Evolutionary conservation across 2,113 vertebrate genomes (phyloP).

Genomic region (Opisthocomus hoazin): DNA sequence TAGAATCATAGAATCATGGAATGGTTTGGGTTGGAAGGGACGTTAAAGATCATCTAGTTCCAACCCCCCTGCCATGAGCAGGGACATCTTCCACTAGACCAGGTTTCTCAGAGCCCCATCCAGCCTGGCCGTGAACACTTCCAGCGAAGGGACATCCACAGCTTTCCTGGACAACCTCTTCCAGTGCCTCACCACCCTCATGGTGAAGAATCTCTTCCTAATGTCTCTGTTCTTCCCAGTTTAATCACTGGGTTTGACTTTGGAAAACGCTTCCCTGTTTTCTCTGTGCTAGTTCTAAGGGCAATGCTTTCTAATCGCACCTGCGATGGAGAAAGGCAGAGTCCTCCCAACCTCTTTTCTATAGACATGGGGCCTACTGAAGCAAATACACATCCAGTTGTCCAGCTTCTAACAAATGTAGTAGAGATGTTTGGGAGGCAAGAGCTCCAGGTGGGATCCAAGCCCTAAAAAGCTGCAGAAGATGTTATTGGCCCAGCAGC

Average conservation of each 20-base stretch:
- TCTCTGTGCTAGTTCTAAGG: not conserved
- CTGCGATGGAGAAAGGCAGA: not conserved
- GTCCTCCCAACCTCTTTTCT: not conserved
- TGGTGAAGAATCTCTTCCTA: too few species aligned
- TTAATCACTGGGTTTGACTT: not conserved
- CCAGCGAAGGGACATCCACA: too few species aligned
- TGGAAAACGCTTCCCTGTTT: not conserved
- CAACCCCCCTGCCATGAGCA: too few species aligned
- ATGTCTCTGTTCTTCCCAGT: not conserved
- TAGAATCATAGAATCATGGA: too few species aligned
- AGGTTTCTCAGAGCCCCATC: too few species aligned
- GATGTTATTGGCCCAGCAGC: not conserved
- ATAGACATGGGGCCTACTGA: not conserved
- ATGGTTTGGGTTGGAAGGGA: too few species aligned
- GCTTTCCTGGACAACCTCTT: too few species aligned
- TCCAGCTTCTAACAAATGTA: not conserved
- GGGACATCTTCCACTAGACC: too few species aligned
- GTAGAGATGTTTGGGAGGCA: not conserved
- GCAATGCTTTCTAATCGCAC: not conserved
- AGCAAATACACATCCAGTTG: not conserved
- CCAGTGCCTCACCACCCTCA: too few species aligned
- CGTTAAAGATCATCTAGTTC: too few species aligned
- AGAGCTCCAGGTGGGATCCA: not conserved
- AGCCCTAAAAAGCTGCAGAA: not conserved
- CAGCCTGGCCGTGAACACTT: too few species aligned